Evolutionary conservation across 2,888 invertebrate genomes (phyloP).

Genomic region (Habrosyne pyritoides): DNA sequence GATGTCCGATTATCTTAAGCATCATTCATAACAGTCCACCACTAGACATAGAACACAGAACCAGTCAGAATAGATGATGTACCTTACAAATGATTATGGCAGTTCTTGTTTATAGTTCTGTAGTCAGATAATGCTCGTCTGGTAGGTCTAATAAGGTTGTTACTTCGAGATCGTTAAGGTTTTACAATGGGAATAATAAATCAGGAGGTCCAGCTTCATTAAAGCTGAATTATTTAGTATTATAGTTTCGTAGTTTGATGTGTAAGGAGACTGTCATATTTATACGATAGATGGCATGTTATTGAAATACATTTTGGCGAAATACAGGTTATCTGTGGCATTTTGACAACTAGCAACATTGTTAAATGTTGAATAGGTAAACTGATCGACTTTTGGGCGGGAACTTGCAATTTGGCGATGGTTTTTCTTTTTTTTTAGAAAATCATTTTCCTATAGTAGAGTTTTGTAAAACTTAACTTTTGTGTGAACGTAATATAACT

Average conservation of each 20-base stretch:
- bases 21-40: not conserved
- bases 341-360: not conserved
- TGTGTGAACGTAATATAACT: too few relatives aligned
- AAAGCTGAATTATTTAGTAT: not conserved
- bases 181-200: slow-evolving; percentile 4
- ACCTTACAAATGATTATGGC: not conserved
- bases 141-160: slow-evolving; percentile 6
- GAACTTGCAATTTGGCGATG: too few relatives aligned
- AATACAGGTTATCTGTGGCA: not conserved
- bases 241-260: not conserved
- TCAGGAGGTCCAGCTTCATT: not conserved
- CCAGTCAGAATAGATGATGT: not conserved
- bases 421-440: too few relatives aligned
- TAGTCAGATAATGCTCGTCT: not conserved
- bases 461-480: too few relatives aligned
- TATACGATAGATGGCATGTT: not conserved
- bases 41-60: not conserved
- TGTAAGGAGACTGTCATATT: not conserved
- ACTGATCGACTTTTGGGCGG: too few relatives aligned
- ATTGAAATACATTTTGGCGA: not conserved
- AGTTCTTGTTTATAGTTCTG: not conserved
- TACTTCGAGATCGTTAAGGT: slow-evolving; percentile 7
- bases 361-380: too few relatives aligned
- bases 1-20: not conserved
- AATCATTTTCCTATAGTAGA: too few relatives aligned